Percentiles rank a stretch among this genome's conserved stretches.
Conservation (phyloP, 2,113 vertebrate genomes). For the Mungos mungo region DNA sequence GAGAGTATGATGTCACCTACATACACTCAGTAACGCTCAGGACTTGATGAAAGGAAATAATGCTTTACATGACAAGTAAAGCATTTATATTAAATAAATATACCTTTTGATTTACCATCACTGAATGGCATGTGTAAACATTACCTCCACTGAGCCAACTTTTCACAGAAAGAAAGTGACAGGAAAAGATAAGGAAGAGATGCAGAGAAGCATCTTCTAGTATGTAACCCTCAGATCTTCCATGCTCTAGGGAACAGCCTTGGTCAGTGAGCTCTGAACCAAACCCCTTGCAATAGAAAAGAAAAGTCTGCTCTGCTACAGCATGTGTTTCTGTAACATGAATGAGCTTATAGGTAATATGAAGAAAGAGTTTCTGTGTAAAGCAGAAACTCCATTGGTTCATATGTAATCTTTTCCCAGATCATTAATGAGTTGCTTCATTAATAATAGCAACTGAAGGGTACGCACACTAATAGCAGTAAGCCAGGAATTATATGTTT, state of each 20-base stretch:
- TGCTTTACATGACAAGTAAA: neutral
- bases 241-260: neutral
- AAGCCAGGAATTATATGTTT: neutral
- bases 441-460: neutral
- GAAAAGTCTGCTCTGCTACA: neutral
- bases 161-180: neutral
- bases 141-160: neutral
- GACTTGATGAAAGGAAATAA: neutral
- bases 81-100: neutral
- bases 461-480: neutral
- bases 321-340: neutral
- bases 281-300: neutral
- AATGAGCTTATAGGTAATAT: neutral
- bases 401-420: neutral
- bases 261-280: neutral
- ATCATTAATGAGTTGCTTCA: constrained; percentile 1
- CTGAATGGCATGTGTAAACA: constrained; percentile 15
- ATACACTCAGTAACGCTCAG: neutral
- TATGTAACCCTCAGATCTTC: too few species aligned
- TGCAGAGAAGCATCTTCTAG: neutral
- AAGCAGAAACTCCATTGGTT: neutral
- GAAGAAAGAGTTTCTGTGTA: neutral
- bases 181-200: neutral
- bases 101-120: neutral
- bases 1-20: constrained; percentile 3